Base-by-base conservation (phyloP, 2,797 vertebrate species). In the Avahi laniger region DNA sequence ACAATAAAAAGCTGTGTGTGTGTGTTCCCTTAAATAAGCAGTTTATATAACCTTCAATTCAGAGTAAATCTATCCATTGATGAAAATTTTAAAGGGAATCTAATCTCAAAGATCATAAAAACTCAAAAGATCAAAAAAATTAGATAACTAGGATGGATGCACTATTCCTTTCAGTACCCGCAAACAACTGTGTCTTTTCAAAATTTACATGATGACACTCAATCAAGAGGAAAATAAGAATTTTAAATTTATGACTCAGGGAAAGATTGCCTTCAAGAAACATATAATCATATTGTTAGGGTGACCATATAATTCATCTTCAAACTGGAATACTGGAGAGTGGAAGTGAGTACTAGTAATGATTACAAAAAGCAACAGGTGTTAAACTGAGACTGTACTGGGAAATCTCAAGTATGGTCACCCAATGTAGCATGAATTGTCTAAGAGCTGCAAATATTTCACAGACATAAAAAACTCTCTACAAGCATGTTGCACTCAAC, bases 181-280 rank as follows among this genome's bases (percentile, higher is more conserved):
- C 13, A 93, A 7, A 73, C 76, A 91, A 91, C 61, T 79, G 48
- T 57, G 41, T 61, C 90, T 95, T 94, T 73, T 67, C 59, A 38
- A 72, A 76, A 35, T 35, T 72, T 61, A 91, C 9, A 65, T 78
- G 52, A 10, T 88, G 97, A 96, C 4, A 93, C 67, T 94, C 83
- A 96, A 87, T 97, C 93, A 67, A 96, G 20, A 94, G 22, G 41
- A 96, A 98, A 98, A 84, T 79, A 89, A 88, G 97, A 76, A 89
- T 52, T 96, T 80, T 65, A 92, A 92, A 93, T 61, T 97, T 97
- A 95, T 96, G 75, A 86, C 54, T 97, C 90, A 88, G 50, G 30
- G 88, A 28, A 98, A 95, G 54, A 95, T 5, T 57, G 93, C 52
- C 80, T 91, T 97, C n/a, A 92, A 76, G 11, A 97, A 97, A 96